phyloP scores from a whole-genome alignment of 2,797 vertebrate species.

The Centropyge bicolor region DNA sequence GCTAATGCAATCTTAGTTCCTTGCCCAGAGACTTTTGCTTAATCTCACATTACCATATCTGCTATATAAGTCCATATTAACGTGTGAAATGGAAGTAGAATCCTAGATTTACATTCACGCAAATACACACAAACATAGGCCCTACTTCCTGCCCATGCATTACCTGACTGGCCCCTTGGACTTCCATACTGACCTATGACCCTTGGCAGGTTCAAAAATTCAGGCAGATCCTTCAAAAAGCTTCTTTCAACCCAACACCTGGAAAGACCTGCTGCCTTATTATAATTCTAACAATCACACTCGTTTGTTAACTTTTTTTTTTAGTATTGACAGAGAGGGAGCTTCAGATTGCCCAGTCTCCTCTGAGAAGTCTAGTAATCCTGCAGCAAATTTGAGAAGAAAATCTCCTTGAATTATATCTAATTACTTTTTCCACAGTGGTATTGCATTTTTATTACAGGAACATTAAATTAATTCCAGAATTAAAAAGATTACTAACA shows the following conservation, averaged over 20 bases:
- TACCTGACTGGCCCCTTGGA: constrained; percentile 50
- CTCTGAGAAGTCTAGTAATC: constrained; percentile 31
- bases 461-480: not conserved
- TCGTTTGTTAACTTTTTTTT: constrained; percentile 51
- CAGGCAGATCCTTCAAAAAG: not conserved
- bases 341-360: constrained; percentile 26
- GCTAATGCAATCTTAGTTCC: constrained; percentile 61
- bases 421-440: constrained; percentile 18
- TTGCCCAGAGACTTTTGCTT: constrained; percentile 65
- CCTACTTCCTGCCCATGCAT: constrained; percentile 8
- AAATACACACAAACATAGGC: not conserved
- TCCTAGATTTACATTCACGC: constrained; percentile 19
- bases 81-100: constrained; percentile 37
- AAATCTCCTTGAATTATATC: constrained; percentile 26
- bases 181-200: constrained; percentile 37
- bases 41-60: constrained; percentile 72
- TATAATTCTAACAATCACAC: constrained; percentile 27
- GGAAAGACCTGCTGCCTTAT: constrained; percentile 13
- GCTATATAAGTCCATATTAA: constrained; percentile 28
- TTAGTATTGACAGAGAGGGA: constrained; percentile 49
- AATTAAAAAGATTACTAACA: not conserved
- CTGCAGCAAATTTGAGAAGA: constrained; percentile 36
- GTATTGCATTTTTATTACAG: not conserved
- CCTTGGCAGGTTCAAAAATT: constrained; percentile 10
- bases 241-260: constrained; percentile 3